Percentiles rank a stretch among this genome's conserved stretches.
These are phyloP conservation scores for Microctenopoma stevenorrisi DNA, from an alignment of 2,797 vertebrate species.

Conservation along the genomic window DNA sequence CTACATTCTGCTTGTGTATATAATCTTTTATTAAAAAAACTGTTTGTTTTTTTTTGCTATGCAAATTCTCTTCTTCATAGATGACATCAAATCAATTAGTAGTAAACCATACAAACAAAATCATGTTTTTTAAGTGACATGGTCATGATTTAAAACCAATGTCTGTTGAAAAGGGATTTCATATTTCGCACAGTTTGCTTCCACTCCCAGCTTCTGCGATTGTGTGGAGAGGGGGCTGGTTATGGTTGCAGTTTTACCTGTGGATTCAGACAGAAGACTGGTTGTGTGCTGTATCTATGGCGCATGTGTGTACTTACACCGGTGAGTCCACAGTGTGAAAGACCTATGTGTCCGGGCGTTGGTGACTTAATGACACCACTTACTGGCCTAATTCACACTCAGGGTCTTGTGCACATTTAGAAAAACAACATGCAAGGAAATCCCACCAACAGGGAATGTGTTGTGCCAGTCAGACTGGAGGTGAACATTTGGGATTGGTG, in stretches of 20 bases:
- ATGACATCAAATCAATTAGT: slow-evolving; percentile 12
- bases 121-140: slow-evolving; percentile 9
- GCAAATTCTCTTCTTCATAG: neutral
- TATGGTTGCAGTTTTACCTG: slow-evolving; percentile 45
- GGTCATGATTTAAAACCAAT: slow-evolving; percentile 24
- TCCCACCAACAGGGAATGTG: slow-evolving; percentile 76
- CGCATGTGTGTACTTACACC: slow-evolving; percentile 75
- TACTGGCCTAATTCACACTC: slow-evolving; percentile 80
- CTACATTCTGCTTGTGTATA: neutral
- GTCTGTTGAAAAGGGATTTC: slow-evolving; percentile 61
- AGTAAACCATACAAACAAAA: neutral
- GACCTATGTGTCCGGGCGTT: slow-evolving; percentile 75
- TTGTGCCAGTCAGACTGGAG: slow-evolving; percentile 67
- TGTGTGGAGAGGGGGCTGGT: slow-evolving; percentile 36
- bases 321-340: slow-evolving; percentile 71
- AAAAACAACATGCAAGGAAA: slow-evolving; percentile 76
- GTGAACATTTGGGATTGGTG: slow-evolving; percentile 42
- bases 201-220: slow-evolving; percentile 40
- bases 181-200: slow-evolving; percentile 55
- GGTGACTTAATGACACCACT: slow-evolving; percentile 83
- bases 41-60: neutral
- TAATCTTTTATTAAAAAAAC: slow-evolving; percentile 2
- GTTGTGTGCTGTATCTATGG: slow-evolving; percentile 78
- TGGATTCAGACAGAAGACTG: slow-evolving; percentile 68
- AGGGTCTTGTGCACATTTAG: slow-evolving; percentile 70